Conservation (phyloP, 2,888 invertebrate genomes). For the Ryuthela nishihirai region DNA sequence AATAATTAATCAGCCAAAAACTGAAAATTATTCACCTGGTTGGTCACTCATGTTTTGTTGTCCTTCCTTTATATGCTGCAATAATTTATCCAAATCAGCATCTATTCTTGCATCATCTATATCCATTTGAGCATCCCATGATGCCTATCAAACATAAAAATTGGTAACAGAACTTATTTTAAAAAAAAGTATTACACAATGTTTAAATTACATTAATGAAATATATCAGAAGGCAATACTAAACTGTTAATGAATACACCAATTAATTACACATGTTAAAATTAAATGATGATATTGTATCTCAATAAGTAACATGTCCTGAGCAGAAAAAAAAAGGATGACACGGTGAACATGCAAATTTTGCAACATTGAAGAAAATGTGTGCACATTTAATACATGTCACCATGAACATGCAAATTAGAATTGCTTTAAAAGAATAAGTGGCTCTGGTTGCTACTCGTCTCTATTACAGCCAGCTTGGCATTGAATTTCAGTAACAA, state of each 20-base stretch:
- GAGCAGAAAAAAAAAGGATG: no score
- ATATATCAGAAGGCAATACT: neutral
- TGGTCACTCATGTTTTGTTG: constrained; percentile 68
- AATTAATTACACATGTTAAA: neutral
- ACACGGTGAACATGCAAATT: no score
- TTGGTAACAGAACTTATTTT: neutral
- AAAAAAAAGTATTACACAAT: constrained; percentile 2
- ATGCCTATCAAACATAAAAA: constrained; percentile 9
- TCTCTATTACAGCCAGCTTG: no score
- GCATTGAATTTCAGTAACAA: no score
- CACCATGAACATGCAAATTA: no score
- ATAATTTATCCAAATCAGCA: constrained; percentile 82
- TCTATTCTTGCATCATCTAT: constrained; percentile 65
- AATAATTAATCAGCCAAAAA: neutral
- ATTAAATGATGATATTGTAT: neutral
- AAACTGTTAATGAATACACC: neutral
- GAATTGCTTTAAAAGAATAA: no score
- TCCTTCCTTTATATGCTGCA: constrained; percentile 91
- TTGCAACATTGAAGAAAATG: no score
- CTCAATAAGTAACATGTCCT: neutral
- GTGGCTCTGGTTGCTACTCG: no score
- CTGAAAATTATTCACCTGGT: constrained; percentile 44
- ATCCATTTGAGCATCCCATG: constrained; percentile 49
- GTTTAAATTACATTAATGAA: neutral
- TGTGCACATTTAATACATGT: no score